Conservation (phyloP, 1,140 invertebrate species). For the Achatina immaculata region DNA sequence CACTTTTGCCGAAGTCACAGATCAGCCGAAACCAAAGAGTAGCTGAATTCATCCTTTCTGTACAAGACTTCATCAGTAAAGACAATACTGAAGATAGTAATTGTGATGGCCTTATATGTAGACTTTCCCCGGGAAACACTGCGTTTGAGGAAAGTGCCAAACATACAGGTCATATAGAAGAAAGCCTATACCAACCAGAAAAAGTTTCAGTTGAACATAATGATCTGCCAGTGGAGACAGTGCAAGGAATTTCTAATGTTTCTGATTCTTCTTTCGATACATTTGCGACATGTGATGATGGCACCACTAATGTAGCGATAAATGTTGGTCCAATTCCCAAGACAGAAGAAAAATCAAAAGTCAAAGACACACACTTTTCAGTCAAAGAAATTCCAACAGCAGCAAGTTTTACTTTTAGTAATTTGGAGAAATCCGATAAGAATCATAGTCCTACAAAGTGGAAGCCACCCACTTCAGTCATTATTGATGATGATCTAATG, state of each 20-base stretch:
- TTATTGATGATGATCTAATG: slow-evolving; percentile 38
- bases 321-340: too few species aligned
- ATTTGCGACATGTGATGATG: slow-evolving; percentile 44
- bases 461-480: slow-evolving; percentile 15
- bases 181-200: neutral
- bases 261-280: slow-evolving; percentile 41
- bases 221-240: neutral
- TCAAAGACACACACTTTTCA: too few species aligned
- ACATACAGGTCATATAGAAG: neutral
- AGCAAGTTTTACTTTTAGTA: too few species aligned
- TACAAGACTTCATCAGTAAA: neutral
- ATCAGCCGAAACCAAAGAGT: neutral
- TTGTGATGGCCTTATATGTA: neutral
- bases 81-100: neutral
- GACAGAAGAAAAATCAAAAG: neutral
- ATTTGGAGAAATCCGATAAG: too few species aligned
- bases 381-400: too few species aligned
- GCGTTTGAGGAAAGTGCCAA: neutral
- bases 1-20: neutral
- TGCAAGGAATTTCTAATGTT: neutral
- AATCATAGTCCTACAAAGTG: slow-evolving; percentile 12
- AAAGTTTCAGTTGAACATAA: neutral
- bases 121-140: neutral
- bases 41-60: slow-evolving; percentile 22
- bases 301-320: neutral